These are phyloP conservation scores for Aspidiotus destructor DNA, from an alignment of 2,888 invertebrate genomes.

Conservation along the genomic window DNA sequence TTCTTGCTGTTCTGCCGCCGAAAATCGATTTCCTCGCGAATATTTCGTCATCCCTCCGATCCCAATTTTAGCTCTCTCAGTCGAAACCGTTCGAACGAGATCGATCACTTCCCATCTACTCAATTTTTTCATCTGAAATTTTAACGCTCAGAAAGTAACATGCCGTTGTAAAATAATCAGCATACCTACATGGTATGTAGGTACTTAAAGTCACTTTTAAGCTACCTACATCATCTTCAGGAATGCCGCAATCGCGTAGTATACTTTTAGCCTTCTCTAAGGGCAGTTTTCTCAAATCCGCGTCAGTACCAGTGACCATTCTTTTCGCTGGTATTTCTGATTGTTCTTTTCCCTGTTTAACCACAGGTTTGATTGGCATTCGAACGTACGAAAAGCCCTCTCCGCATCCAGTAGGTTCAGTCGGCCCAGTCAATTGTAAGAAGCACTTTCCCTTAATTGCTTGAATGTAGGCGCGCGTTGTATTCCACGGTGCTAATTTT, in stretches of 20 bases:
- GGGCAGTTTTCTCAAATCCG: constrained; percentile 88
- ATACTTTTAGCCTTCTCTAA: constrained; percentile 97
- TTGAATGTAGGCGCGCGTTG: constrained; percentile 93
- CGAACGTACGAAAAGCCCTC: constrained; percentile 97
- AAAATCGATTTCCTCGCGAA: constrained; percentile 88
- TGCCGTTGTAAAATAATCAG: no score
- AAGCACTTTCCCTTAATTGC: constrained; percentile 97
- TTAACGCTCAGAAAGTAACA: no score
- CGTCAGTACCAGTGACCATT: constrained; percentile 96
- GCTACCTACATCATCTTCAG: no score
- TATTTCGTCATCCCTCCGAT: constrained; percentile 99
- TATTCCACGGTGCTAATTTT: constrained; percentile 99
- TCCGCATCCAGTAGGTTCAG: constrained; percentile 88
- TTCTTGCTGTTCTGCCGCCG: no score
- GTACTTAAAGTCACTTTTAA: no score
- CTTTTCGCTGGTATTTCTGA: constrained; percentile 83
- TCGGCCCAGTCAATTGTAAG: constrained; percentile 88
- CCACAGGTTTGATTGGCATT: constrained; percentile 56
- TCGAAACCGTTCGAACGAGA: constrained; percentile 92
- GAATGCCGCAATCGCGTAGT: background rate
- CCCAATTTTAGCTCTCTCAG: constrained; percentile 95
- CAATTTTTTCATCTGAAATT: constrained; percentile 62
- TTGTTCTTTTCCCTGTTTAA: constrained; percentile 69
- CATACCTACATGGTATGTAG: no score
- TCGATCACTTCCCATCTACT: constrained; percentile 96